These are phyloP conservation scores for Sturmia bella DNA, from an alignment of 2,888 invertebrate species.

Conservation along the genomic window DNA sequence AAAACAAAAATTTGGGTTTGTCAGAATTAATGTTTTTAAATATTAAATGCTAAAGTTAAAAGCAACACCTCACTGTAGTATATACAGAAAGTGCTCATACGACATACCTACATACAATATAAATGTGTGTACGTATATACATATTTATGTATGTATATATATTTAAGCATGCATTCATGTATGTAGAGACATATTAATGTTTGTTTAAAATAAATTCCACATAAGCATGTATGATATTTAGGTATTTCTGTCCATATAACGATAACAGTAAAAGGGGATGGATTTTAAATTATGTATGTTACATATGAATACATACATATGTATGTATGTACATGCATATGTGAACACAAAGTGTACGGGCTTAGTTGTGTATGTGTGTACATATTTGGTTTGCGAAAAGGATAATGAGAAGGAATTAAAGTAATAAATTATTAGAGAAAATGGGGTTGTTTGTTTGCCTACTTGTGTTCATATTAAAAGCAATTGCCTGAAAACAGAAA, in stretches of 20 bases:
- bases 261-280: constrained; percentile 47
- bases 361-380: not conserved
- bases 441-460: constrained; percentile 50
- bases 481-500: constrained; percentile 30
- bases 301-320: constrained; percentile 24
- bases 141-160: not conserved
- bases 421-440: constrained; percentile 59
- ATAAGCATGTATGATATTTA: constrained; percentile 1
- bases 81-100: not conserved
- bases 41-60: constrained; percentile 36
- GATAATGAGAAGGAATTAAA: constrained; percentile 62
- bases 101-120: too few species aligned
- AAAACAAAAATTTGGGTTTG: constrained; percentile 54
- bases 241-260: constrained; percentile 13
- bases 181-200: not conserved
- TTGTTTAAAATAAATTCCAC: constrained; percentile 10
- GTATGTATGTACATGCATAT: constrained; percentile 4
- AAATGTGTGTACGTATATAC: too few species aligned
- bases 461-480: not conserved
- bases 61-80: constrained; percentile 32
- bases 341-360: not conserved
- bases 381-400: not conserved
- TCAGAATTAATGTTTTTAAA: constrained; percentile 55
- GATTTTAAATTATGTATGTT: constrained; percentile 42
- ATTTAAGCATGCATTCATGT: not conserved